phyloP scores from a whole-genome alignment of 2,113 vertebrate species.

The Diglossa brunneiventris region DNA sequence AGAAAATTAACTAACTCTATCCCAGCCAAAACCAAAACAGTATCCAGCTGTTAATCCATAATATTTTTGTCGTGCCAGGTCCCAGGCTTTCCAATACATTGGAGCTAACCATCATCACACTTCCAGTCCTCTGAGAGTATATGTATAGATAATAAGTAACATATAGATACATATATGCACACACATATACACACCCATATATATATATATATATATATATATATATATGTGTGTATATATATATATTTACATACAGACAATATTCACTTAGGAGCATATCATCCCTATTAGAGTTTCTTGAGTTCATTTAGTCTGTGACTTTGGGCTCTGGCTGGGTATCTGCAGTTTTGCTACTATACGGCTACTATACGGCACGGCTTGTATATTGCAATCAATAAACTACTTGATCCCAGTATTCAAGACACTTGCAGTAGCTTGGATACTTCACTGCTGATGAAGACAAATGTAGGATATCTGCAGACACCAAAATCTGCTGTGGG shows the following conservation, averaged over 20 bases:
- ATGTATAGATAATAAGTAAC: neutral
- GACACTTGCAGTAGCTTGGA: constrained; percentile 24
- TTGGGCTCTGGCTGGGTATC: neutral
- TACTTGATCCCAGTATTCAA: constrained; percentile 29
- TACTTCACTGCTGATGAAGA: constrained; percentile 32
- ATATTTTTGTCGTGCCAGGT: neutral
- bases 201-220: fast-evolving
- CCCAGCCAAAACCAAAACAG: neutral
- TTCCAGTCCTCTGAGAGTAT: neutral
- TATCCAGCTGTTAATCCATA: neutral
- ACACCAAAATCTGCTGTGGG: constrained; percentile 22
- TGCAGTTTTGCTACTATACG: neutral
- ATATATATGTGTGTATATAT: no score
- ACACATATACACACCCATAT: fast-evolving
- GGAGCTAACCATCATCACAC: neutral
- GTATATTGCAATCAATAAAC: constrained; percentile 26
- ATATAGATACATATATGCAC: fast-evolving
- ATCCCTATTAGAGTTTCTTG: neutral
- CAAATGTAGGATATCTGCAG: constrained; percentile 44
- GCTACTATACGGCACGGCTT: neutral
- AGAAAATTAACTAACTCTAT: neutral
- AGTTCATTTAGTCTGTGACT: neutral
- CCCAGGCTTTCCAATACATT: neutral
- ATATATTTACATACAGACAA: neutral
- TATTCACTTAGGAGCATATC: neutral